Evolutionary conservation across 1,140 invertebrate species (phyloP).

Genomic region (Colletes gigas): DNA sequence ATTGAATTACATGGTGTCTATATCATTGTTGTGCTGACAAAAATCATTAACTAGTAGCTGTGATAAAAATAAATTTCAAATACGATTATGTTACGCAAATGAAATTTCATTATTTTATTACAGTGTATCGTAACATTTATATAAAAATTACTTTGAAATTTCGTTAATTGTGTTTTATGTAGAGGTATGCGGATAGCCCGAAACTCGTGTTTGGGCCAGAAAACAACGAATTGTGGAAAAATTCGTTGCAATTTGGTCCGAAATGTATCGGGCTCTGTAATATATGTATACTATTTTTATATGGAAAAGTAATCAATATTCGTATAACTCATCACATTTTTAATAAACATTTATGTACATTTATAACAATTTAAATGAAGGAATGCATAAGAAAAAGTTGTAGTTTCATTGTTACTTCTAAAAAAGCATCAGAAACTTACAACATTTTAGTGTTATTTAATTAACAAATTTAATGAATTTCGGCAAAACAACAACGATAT

Average conservation of each 20-base stretch:
- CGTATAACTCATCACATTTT: not conserved
- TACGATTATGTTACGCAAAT: not conserved
- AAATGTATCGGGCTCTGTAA: too few species aligned
- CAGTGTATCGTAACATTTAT: constrained; percentile 8
- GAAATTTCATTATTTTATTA: not conserved
- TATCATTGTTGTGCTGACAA: constrained; percentile 10
- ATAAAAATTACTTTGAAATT: not conserved
- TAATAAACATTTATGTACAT: not conserved
- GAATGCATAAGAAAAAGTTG: not conserved
- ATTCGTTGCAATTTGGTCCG: too few species aligned
- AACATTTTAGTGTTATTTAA: not conserved
- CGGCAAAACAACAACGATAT: not conserved
- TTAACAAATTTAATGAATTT: constrained; percentile 6
- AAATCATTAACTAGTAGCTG: not conserved
- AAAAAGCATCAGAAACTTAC: not conserved
- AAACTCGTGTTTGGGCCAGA: too few species aligned
- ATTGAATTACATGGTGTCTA: not conserved
- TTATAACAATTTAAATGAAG: not conserved
- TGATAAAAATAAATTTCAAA: not conserved
- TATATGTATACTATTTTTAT: not conserved
- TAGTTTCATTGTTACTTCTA: not conserved
- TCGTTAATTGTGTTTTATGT: not conserved
- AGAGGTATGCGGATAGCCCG: too few species aligned
- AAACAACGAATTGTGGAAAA: too few species aligned
- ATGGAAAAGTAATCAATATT: not conserved